Evolutionary conservation across 2,113 vertebrate genomes (phyloP).

Genomic region (Sceloporus undulatus): DNA sequence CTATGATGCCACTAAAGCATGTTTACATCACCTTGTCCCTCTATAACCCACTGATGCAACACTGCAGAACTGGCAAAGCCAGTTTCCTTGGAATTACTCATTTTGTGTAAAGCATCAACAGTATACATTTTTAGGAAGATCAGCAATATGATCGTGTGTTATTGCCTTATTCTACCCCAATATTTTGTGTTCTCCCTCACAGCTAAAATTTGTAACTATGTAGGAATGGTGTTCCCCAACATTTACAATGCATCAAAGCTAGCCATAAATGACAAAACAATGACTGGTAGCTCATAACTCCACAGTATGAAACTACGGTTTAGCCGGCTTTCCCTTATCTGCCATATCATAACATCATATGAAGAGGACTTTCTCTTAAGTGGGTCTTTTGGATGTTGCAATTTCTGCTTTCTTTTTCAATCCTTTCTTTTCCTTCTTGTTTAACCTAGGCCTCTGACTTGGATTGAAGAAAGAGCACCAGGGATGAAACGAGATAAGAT

Average conservation of each 20-base stretch:
- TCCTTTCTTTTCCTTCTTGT: conserved; percentile 32
- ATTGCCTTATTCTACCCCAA: background rate
- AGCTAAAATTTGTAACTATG: background rate
- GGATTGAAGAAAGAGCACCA: conserved; percentile 91
- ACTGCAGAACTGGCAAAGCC: background rate
- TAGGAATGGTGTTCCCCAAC: background rate
- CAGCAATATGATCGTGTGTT: background rate
- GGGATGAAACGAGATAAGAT: conserved; percentile 85
- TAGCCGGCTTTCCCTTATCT: background rate
- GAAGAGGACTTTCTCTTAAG: conserved; percentile 13
- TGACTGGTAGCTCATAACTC: background rate
- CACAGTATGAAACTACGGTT: background rate
- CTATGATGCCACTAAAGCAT: background rate
- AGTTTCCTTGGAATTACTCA: background rate
- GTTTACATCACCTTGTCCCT: background rate
- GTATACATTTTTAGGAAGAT: background rate
- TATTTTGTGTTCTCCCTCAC: background rate
- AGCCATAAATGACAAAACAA: background rate
- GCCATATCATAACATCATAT: background rate
- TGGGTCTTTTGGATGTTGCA: background rate
- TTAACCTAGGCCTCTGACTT: conserved; percentile 83
- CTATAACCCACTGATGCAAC: background rate
- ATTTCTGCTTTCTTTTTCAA: conserved; percentile 15
- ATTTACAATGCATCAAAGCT: background rate
- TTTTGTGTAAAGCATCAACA: background rate